Base-by-base conservation (phyloP, 2,888 invertebrate species). In the Liopterus haemorrhoidalis region DNA sequence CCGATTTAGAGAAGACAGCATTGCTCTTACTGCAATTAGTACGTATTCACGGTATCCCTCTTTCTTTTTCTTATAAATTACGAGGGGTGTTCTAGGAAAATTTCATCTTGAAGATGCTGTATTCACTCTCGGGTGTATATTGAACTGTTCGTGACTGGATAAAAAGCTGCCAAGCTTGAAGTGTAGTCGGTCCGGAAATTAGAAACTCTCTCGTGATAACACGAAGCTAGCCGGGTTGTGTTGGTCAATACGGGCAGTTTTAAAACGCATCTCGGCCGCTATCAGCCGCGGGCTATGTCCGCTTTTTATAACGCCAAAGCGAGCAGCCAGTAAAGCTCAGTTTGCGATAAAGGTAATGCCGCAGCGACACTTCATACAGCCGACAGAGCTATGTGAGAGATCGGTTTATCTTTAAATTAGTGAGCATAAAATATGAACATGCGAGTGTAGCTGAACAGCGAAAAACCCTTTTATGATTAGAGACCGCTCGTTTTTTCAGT, bases 221-320 rank as follows among this genome's bases (percentile, higher is more conserved):
- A 19, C 38, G 31, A 25, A 16, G 25, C 37, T 14, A 24, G n/a
- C 32, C 21, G 6, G 21, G 3, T 33, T 14, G 12, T 15, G 24
- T 14, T 45, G 45, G 45, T 45, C 45, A 45, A 45, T 39, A 39
- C 33, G 41, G 42, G 16, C 30, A 44, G 37, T 44, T 45, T 45
- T 45, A 33, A 45, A 45, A 45, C n/a, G n/a, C n/a, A 3, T 30
- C 12, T 30, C 4, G 11, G 11, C n/a, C 15, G 30, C n/a, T 8
- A 14, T 14, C 38, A 20, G 14, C 27, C 15, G 38, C 9, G 28
- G 19, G 9, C n/a, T n/a, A n/a, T n/a, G n/a, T 31, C 15, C 31
- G 40, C 31, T 11, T 40, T 40, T 40, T 31, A 20, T 30, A 31
- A 9, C 25, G 14, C 19, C 11, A n/a, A n/a, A n/a, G n/a, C n/a